These are phyloP conservation scores for Sclerodermus sp. DNA, from an alignment of 2,888 invertebrate species.

Conservation along the genomic window DNA sequence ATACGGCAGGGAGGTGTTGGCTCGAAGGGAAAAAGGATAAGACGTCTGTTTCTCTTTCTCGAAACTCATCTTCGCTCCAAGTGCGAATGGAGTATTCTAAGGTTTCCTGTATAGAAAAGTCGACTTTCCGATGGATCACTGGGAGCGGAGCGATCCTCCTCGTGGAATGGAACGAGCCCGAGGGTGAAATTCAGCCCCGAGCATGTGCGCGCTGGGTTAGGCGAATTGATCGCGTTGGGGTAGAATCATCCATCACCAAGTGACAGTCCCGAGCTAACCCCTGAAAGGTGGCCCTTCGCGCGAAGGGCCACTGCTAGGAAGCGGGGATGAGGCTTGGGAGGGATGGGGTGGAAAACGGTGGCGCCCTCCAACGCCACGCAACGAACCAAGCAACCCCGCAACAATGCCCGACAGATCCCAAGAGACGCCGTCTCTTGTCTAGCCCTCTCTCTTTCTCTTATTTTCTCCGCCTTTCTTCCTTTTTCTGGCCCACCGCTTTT, in stretches of 20 bases:
- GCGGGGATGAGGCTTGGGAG: slow-evolving; percentile 14
- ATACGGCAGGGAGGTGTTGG: no score
- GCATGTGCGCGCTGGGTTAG: slow-evolving; percentile 41
- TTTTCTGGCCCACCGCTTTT: not conserved
- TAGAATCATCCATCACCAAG: slow-evolving; percentile 56
- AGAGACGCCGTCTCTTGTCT: slow-evolving; percentile 31
- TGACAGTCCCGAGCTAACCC: slow-evolving; percentile 51
- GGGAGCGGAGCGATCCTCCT: not conserved
- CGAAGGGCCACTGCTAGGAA: slow-evolving; percentile 11
- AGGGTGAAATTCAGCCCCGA: slow-evolving; percentile 33
- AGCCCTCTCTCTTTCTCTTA: slow-evolving; percentile 17
- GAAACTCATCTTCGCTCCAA: no score
- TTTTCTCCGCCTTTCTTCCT: slow-evolving; percentile 1
- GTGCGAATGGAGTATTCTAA: not conserved
- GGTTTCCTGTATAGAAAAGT: not conserved
- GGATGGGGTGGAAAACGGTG: slow-evolving; percentile 21
- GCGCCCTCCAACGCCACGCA: slow-evolving; percentile 36
- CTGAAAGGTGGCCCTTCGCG: slow-evolving; percentile 42
- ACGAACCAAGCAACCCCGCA: slow-evolving; percentile 45
- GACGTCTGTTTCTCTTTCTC: no score
- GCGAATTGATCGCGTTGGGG: slow-evolving; percentile 51
- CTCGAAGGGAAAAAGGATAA: no score
- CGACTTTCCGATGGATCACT: no score
- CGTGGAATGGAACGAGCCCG: not conserved
- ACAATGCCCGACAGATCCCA: slow-evolving; percentile 45